Evolutionary conservation across 1,140 invertebrate species (phyloP).

Genomic region (Homarus americanus): DNA sequence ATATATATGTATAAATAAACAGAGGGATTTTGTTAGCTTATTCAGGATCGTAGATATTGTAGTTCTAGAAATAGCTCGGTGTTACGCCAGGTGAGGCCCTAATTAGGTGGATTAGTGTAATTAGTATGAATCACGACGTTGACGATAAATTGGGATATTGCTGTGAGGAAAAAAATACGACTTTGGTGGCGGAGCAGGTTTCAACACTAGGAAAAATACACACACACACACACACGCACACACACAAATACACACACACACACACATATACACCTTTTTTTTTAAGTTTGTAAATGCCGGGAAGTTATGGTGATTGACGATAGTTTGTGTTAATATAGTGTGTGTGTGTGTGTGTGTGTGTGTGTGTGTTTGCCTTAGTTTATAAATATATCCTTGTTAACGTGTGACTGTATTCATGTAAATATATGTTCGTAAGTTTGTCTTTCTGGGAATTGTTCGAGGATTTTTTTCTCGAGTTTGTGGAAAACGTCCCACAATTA

Average conservation of each 20-base stretch:
- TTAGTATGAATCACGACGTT: conserved; percentile 15
- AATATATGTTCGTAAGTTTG: neutral
- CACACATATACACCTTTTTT: neutral
- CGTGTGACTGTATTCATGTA: neutral
- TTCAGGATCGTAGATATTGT: neutral
- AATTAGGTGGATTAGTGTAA: conserved; percentile 3
- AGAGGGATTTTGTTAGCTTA: neutral
- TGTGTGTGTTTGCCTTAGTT: neutral
- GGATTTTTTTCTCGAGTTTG: too few relatives aligned
- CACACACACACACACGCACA: too few relatives aligned
- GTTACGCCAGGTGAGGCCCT: neutral
- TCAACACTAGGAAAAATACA: neutral
- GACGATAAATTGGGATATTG: conserved; percentile 1
- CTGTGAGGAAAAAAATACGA: neutral
- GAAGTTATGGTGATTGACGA: neutral
- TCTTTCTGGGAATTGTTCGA: too few relatives aligned
- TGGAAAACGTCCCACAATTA: too few relatives aligned
- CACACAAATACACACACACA: too few relatives aligned
- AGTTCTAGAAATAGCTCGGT: neutral
- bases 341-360: neutral
- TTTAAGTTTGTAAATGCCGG: neutral
- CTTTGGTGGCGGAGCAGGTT: too few relatives aligned
- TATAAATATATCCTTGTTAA: too few relatives aligned
- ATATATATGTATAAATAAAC: neutral
- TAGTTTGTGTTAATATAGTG: neutral